Evolutionary conservation across 2,113 vertebrate genomes (phyloP).

Genomic region (Actinemys pallida): DNA sequence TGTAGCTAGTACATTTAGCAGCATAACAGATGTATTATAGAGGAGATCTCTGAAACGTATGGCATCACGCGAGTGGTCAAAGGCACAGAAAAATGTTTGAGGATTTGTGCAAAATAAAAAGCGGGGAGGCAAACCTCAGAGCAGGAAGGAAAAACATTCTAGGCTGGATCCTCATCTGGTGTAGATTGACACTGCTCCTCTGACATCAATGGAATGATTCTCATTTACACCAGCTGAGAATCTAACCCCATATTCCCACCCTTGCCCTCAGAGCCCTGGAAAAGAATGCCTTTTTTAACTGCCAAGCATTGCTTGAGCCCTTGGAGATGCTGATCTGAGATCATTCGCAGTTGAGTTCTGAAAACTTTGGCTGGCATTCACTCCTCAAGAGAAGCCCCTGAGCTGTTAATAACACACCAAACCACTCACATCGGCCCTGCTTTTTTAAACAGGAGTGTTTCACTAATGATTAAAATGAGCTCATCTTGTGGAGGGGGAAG

Average conservation of each 20-base stretch:
- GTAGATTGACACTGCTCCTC: background rate
- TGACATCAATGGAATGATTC: background rate
- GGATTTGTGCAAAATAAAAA: background rate
- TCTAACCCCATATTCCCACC: accelerated
- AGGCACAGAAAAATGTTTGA: background rate
- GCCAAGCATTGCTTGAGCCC: accelerated
- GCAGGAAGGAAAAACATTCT: background rate
- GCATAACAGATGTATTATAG: background rate
- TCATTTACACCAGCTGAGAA: background rate
- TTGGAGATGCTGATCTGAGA: background rate
- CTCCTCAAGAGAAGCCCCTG: constrained; percentile 34
- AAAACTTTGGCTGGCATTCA: background rate
- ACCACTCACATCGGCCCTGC: background rate
- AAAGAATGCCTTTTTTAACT: background rate
- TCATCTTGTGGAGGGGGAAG: background rate
- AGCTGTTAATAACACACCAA: background rate
- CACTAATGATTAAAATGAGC: constrained; percentile 17
- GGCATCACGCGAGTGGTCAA: background rate
- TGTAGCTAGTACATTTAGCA: background rate
- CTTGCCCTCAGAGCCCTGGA: background rate
- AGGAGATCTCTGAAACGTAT: background rate
- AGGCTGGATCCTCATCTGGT: background rate
- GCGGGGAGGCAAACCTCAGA: background rate
- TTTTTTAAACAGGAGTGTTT: constrained; percentile 38
- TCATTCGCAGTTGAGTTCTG: background rate